Base-by-base conservation (phyloP, 2,888 invertebrate genomes). In the Thumatha senex region DNA sequence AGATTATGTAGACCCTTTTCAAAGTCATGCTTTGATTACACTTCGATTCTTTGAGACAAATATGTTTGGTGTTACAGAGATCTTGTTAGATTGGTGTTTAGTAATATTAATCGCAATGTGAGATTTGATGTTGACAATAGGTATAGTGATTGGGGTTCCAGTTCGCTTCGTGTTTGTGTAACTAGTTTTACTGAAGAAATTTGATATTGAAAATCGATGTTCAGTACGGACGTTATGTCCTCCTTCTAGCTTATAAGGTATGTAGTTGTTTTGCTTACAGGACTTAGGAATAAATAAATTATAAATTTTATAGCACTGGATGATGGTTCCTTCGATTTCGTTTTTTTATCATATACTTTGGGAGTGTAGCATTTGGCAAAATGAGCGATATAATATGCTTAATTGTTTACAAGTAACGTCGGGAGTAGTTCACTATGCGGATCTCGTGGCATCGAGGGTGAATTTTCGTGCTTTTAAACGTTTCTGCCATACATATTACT, bases 121-220 rank as follows among this genome's bases (percentile, higher is more conserved):
- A 64, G 57, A 63, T 66, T 66, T 69, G 48, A 56, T 58, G 63
- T 63, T 71, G 63, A 67, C 65, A 61, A 48, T 54, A 59, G 49
- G 46, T 46, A 48, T 56, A 54, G 56, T 60, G 53, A 61, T 51
- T 58, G 48, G 15, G 50, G 53, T 51, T 38, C 34, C 42, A 49
- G 46, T 57, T 51, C 40, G 45, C 31, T 50, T 36, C 45, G 35
- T 36, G 40, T 50, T 50, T 50, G 51, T 46, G 46, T 51, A 49
- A 39, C 40, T 48, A 41, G 46, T 56, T 43, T 43, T 40, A 50
- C 45, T 45, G 50, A 35, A 15, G 30, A 12, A 45, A 49, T 31
- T 44, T 35, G 40, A 15, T 46, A 40, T 39, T 13, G 7, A 13
- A 40, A 39, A 48, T 48, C 36, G 42, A 42, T 43, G 14, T 10